Evolutionary conservation across 1,140 invertebrate genomes (phyloP).

Genomic region (Drosophila virilis): DNA sequence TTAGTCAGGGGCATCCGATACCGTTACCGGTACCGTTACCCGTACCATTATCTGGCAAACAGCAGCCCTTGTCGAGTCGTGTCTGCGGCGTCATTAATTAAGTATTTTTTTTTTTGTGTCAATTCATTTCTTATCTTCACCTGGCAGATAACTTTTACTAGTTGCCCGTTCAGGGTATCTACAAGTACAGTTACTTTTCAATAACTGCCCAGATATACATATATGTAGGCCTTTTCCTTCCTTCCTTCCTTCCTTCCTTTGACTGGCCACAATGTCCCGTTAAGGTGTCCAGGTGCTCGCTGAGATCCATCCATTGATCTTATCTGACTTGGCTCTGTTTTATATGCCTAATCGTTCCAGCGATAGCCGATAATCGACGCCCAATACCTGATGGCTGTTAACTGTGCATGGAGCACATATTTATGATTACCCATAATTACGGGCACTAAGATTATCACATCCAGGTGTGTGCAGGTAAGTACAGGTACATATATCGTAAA

Average conservation of each 20-base stretch:
- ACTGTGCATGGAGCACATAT: conserved; percentile 12
- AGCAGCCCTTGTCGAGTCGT: conserved; percentile 37
- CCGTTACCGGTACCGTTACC: background rate
- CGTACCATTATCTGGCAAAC: conserved; percentile 40
- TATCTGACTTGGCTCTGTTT: conserved; percentile 35
- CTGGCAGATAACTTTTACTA: conserved; percentile 24
- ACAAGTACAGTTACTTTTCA: background rate
- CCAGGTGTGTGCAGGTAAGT: background rate
- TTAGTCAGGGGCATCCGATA: background rate
- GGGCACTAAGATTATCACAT: conserved; percentile 15
- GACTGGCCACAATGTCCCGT: background rate
- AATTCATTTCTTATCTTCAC: conserved; percentile 42
- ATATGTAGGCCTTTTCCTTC: no score
- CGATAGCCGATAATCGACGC: conserved; percentile 45
- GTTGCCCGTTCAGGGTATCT: conserved; percentile 6
- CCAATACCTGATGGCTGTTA: conserved; percentile 7
- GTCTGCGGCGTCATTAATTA: conserved; percentile 62
- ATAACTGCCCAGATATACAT: background rate
- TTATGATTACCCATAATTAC: conserved; percentile 37
- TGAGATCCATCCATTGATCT: background rate
- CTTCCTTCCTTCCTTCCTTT: background rate
- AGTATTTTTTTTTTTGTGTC: conserved; percentile 53
- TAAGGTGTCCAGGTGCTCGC: background rate
- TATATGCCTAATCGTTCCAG: conserved; percentile 61
- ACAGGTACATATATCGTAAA: background rate